Percentiles rank a stretch among this genome's conserved stretches.
phyloP scores from a whole-genome alignment of 2,888 invertebrate genomes.

The Mythimna loreyi region DNA sequence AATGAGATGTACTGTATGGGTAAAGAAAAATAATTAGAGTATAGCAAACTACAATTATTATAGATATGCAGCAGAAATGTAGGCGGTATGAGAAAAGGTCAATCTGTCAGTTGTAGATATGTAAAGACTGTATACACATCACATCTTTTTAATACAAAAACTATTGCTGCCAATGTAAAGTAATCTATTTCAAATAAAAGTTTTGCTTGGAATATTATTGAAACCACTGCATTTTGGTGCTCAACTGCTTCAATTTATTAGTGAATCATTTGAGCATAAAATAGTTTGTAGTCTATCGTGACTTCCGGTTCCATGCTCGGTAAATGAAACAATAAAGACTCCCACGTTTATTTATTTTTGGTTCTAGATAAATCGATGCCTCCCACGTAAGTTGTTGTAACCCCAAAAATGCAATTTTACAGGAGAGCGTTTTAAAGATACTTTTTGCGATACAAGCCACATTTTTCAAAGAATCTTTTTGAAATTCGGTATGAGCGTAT shows the following conservation, averaged over 20 bases:
- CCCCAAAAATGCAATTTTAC: too few species aligned
- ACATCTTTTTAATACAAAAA: not conserved
- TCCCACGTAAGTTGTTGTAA: too few species aligned
- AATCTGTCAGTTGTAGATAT: not conserved
- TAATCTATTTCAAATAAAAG: too few species aligned
- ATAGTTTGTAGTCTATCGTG: not conserved
- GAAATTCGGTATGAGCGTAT: too few species aligned
- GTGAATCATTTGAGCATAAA: not conserved
- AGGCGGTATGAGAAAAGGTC: not conserved
- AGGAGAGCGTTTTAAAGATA: too few species aligned
- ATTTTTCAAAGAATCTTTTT: too few species aligned
- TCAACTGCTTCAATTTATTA: not conserved
- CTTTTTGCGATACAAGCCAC: too few species aligned
- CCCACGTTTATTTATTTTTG: constrained; percentile 7
- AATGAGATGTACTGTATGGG: not conserved
- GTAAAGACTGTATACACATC: too few species aligned
- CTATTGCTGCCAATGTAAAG: too few species aligned
- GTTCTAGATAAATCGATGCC: not conserved
- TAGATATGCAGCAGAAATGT: not conserved
- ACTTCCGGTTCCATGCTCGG: not conserved
- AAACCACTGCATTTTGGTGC: not conserved
- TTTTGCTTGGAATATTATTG: constrained; percentile 1
- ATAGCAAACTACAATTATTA: not conserved
- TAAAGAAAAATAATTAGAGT: not conserved
- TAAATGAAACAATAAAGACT: constrained; percentile 7